Conservation (phyloP, 2,797 vertebrate species). For the Urocyon cinereoargenteus region DNA sequence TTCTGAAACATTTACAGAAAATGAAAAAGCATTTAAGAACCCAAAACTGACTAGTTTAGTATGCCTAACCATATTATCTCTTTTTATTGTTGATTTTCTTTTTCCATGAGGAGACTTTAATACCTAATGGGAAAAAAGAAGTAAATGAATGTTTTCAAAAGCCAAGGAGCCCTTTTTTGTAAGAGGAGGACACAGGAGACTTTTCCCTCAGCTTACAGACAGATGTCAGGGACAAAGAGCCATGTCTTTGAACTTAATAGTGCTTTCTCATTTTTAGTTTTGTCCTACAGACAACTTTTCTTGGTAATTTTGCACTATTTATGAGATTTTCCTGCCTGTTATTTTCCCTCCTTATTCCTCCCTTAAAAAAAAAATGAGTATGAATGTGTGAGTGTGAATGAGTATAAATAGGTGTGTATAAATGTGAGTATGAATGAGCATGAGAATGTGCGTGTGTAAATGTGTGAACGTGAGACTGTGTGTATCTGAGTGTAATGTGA, state of each 20-base stretch:
- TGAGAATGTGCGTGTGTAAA: neutral
- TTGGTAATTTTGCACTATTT: neutral
- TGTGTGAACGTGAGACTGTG: no score
- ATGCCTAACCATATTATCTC: slow-evolving; percentile 23
- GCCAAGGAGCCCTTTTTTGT: neutral
- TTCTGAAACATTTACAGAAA: slow-evolving; percentile 95
- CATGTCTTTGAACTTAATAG: neutral
- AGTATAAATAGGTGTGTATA: no score
- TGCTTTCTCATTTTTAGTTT: neutral
- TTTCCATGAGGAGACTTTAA: neutral
- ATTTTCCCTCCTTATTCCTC: neutral
- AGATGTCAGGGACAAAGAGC: neutral
- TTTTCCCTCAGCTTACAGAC: neutral
- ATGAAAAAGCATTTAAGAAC: slow-evolving; percentile 89
- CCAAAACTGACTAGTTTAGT: slow-evolving; percentile 81
- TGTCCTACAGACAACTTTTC: neutral
- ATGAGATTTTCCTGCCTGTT: neutral
- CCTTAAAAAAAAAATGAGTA: neutral
- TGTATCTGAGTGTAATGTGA: no score
- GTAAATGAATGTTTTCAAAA: neutral
- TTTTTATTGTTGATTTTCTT: neutral
- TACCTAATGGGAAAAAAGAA: neutral
- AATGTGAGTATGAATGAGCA: no score
- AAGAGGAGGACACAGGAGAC: neutral
- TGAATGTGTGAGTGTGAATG: no score